Percentiles rank a stretch among this genome's conserved stretches.
Evolutionary conservation across 2,797 vertebrate species (phyloP).

Genomic region (Myiothlypis coronata): DNA sequence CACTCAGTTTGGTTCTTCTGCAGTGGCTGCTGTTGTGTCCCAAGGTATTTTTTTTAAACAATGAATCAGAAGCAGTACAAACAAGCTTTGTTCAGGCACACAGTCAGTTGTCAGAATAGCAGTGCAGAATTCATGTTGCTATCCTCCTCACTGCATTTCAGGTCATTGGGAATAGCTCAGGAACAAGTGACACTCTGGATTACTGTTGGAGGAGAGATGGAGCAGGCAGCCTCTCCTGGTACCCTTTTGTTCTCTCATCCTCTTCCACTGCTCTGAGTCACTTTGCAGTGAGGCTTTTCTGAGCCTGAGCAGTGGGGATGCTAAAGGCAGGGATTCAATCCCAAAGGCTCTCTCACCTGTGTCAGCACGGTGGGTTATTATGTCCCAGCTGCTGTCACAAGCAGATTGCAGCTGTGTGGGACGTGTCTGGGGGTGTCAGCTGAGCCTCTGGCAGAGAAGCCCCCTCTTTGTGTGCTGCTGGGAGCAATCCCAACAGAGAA

Average conservation of each 20-base stretch:
- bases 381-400: not conserved
- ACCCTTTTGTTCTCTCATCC: not conserved
- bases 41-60: not conserved
- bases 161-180: not conserved
- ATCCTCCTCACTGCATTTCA: not conserved
- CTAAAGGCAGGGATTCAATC: not conserved
- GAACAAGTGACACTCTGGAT: constrained; percentile 19
- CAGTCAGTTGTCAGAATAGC: not conserved
- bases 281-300: not conserved
- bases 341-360: not conserved
- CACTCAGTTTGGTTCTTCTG: not conserved
- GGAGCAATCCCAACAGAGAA: not conserved
- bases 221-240: not conserved
- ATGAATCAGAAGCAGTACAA: not conserved
- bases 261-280: not conserved
- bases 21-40: not conserved
- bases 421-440: not conserved
- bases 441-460: not conserved
- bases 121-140: not conserved
- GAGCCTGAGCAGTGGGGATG: not conserved
- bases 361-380: not conserved
- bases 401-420: not conserved
- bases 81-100: not conserved
- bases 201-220: not conserved
- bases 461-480: not conserved